Percentiles rank a stretch among this genome's conserved stretches.
phyloP scores from a whole-genome alignment of 1,140 invertebrate species.

The Chrysomallon squamiferum region DNA sequence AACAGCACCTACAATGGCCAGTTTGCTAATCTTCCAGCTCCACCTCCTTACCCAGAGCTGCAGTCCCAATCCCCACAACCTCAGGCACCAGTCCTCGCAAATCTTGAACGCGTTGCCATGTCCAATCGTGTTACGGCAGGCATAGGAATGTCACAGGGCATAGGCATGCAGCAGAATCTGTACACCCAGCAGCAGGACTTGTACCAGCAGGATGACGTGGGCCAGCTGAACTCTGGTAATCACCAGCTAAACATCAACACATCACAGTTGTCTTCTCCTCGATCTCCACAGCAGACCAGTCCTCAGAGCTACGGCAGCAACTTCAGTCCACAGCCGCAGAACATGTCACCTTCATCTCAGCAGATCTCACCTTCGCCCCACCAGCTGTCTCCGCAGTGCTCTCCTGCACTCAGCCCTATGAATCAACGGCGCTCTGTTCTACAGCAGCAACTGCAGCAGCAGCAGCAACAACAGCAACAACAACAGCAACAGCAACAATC shows the following conservation, averaged over 20 bases:
- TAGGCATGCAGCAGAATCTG: slow-evolving; percentile 15
- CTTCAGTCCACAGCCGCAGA: slow-evolving; percentile 4
- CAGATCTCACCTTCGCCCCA: slow-evolving; percentile 12
- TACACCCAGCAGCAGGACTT: slow-evolving; percentile 16
- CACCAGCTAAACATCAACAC: slow-evolving; percentile 37
- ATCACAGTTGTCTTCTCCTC: slow-evolving; percentile 30
- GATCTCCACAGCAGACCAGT: slow-evolving; percentile 45
- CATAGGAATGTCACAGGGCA: neutral
- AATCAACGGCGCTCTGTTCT: slow-evolving; percentile 12
- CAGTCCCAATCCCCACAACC: slow-evolving; percentile 31
- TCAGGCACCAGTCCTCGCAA: slow-evolving; percentile 2
- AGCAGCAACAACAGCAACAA: neutral
- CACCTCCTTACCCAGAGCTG: slow-evolving; percentile 30
- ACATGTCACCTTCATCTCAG: slow-evolving; percentile 7
- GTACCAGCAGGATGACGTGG: slow-evolving; percentile 14
- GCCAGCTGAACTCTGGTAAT: slow-evolving; percentile 4
- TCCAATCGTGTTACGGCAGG: slow-evolving; percentile 15
- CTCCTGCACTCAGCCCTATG: slow-evolving; percentile 6
- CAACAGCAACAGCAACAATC: slow-evolving; percentile 29
- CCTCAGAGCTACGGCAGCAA: slow-evolving; percentile 22
- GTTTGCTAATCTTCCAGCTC: slow-evolving; percentile 33
- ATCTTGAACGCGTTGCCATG: slow-evolving; percentile 9
- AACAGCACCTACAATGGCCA: slow-evolving; percentile 7
- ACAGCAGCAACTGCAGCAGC: slow-evolving; percentile 19
- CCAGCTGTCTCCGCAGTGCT: slow-evolving; percentile 31